Percentiles rank a stretch among this genome's conserved stretches.
Evolutionary conservation across 2,888 invertebrate species (phyloP).

Genomic region (Campoplex nolae): DNA sequence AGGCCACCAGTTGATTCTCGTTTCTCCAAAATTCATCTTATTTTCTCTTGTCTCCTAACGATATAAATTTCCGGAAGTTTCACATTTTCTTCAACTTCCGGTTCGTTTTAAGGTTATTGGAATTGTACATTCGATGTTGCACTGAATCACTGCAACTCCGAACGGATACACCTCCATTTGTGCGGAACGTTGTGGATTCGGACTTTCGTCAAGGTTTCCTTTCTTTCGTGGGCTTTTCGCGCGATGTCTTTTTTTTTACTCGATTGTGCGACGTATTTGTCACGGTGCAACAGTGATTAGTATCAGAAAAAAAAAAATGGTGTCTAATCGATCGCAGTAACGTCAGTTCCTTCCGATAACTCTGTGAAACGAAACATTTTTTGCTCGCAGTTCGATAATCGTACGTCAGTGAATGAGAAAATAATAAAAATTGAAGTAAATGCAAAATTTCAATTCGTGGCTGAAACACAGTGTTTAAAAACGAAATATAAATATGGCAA

Average conservation of each 20-base stretch:
- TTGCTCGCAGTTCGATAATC: neutral
- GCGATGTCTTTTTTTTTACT: neutral
- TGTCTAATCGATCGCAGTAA: neutral
- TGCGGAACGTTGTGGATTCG: constrained; percentile 16
- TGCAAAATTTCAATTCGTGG: neutral
- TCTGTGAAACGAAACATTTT: neutral
- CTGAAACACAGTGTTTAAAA: neutral
- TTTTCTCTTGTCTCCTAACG: neutral
- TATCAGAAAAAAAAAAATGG: neutral
- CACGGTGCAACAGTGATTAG: neutral
- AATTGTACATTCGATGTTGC: neutral
- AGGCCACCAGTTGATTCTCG: constrained; percentile 20
- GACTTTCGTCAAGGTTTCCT: constrained; percentile 44
- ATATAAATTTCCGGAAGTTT: neutral
- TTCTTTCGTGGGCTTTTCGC: neutral
- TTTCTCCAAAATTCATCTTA: neutral
- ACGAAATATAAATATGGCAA: constrained; percentile 56
- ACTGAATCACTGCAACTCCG: constrained; percentile 20
- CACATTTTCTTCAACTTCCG: constrained; percentile 17
- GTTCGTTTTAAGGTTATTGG: constrained; percentile 6
- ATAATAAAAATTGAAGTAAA: neutral
- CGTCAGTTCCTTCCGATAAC: neutral
- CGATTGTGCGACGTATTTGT: neutral
- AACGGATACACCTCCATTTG: neutral
- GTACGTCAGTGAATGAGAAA: neutral